A percentile compares a stretch with the other conserved stretches of the same genome.
Conservation (phyloP, 1,140 invertebrate genomes). For the Meloidogyne floridensis region DNA sequence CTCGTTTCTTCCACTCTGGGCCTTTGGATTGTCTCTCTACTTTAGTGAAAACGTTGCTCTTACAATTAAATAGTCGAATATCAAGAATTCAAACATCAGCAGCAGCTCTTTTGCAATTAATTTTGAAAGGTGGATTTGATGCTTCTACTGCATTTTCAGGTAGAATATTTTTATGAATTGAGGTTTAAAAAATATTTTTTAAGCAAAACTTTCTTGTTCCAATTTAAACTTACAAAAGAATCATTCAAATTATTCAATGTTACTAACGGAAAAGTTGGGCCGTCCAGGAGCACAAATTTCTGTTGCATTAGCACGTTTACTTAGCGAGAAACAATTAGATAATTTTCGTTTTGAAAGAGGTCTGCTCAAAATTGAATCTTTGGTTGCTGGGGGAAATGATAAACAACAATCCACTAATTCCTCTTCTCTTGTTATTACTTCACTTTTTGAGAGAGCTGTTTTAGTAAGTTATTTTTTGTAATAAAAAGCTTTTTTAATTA, state of each 20-base stretch:
- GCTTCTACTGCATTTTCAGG: constrained; percentile 20
- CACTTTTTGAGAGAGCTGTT: constrained; percentile 53
- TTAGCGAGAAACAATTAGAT: constrained; percentile 50
- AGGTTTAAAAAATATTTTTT: background rate
- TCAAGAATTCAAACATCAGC: constrained; percentile 53
- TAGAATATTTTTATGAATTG: background rate
- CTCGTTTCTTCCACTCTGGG: constrained; percentile 52
- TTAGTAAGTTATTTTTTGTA: constrained; percentile 34
- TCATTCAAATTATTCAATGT: constrained; percentile 20
- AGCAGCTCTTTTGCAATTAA: constrained; percentile 60
- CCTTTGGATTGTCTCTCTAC: constrained; percentile 53
- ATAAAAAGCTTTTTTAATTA: background rate
- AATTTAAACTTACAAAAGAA: constrained; percentile 13
- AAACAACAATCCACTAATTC: constrained; percentile 6
- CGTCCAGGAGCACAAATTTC: constrained; percentile 56
- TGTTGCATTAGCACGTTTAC: constrained; percentile 56
- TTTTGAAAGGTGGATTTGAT: constrained; percentile 61
- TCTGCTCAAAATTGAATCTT: constrained; percentile 48
- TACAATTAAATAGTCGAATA: constrained; percentile 59
- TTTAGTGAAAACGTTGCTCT: constrained; percentile 54
- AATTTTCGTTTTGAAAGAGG: constrained; percentile 56
- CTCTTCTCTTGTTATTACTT: constrained; percentile 20
- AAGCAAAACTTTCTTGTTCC: constrained; percentile 11
- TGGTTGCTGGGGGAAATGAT: constrained; percentile 36
- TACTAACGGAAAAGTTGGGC: constrained; percentile 38